A percentile compares a stretch with the other conserved stretches of the same genome.
These are phyloP conservation scores for Notothenia coriiceps DNA, from an alignment of 2,113 vertebrate species.

Conservation along the genomic window DNA sequence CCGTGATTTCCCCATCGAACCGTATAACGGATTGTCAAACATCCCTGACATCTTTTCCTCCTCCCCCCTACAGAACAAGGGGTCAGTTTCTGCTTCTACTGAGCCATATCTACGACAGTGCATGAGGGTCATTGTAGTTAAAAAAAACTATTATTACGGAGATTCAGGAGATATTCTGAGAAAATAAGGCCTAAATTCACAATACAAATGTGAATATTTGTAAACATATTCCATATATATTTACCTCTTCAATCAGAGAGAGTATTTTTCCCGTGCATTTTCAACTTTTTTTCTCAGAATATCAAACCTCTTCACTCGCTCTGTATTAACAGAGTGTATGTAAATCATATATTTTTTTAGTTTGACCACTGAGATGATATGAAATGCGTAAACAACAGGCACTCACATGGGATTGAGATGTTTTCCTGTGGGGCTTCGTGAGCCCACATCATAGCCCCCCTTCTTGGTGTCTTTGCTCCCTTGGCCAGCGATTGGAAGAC, in stretches of 20 bases:
- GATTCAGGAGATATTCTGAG: no score
- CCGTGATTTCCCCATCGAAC: constrained; percentile 81
- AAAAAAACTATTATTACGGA: no score
- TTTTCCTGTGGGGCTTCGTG: constrained; percentile 77
- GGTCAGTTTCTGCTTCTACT: neutral
- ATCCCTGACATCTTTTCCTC: constrained; percentile 86
- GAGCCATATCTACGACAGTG: neutral
- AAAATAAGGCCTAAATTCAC: no score
- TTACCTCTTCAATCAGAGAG: no score
- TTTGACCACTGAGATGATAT: neutral
- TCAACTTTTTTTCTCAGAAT: no score
- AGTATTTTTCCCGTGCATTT: no score
- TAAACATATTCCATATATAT: no score
- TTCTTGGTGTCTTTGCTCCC: constrained; percentile 85
- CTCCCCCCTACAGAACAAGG: constrained; percentile 71
- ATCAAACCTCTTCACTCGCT: no score
- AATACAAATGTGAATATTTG: neutral
- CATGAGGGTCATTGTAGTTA: no score
- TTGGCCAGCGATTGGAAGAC: constrained; percentile 50
- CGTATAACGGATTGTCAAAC: constrained; percentile 97
- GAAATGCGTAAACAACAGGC: neutral
- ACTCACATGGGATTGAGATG: constrained; percentile 48
- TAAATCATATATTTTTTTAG: neutral
- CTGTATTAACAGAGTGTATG: no score
- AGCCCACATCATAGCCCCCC: constrained; percentile 63